Percentiles rank a stretch among this genome's conserved stretches.
phyloP scores from a whole-genome alignment of 1,140 invertebrate species.

The Oscheius sp. region DNA sequence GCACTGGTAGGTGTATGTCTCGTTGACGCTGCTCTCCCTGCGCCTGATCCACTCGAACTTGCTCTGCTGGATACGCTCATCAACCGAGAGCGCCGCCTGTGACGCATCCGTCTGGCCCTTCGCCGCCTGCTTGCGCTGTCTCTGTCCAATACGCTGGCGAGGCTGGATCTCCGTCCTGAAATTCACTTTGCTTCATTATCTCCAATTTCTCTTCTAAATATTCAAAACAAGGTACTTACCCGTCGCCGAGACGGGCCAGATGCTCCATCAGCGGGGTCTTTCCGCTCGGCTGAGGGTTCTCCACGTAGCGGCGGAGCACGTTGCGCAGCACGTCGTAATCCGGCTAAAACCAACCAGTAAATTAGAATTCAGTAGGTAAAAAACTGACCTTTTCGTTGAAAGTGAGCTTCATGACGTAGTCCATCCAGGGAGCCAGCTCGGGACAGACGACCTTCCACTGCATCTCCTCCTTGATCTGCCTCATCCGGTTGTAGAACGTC shows the following conservation, averaged over 20 bases:
- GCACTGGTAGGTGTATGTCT: not conserved
- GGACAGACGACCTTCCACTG: conserved; percentile 20
- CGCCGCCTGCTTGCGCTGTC: too few relatives aligned
- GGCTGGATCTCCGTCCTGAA: not conserved
- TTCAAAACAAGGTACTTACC: not conserved
- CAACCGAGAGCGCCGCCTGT: too few relatives aligned
- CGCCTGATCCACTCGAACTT: not conserved
- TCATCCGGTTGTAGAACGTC: conserved; percentile 13
- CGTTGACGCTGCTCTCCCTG: not conserved
- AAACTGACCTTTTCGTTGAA: conserved; percentile 9
- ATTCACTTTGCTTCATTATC: not conserved
- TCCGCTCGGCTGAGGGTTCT: conserved; percentile 2
- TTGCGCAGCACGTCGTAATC: conserved; percentile 11
- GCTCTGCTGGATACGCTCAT: not conserved
- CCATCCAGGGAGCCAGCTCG: conserved; percentile 25
- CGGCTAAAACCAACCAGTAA: not conserved
- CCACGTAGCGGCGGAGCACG: conserved; percentile 1
- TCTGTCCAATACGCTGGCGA: not conserved
- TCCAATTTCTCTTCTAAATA: too few relatives aligned
- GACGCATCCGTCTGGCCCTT: too few relatives aligned
- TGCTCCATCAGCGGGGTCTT: not conserved
- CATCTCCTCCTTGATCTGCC: conserved; percentile 15
- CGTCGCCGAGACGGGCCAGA: too few relatives aligned
- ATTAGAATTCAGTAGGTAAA: not conserved
- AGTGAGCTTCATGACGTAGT: conserved; percentile 2